Conservation (phyloP, 2,797 vertebrate genomes). For the Sternotherus odoratus region DNA sequence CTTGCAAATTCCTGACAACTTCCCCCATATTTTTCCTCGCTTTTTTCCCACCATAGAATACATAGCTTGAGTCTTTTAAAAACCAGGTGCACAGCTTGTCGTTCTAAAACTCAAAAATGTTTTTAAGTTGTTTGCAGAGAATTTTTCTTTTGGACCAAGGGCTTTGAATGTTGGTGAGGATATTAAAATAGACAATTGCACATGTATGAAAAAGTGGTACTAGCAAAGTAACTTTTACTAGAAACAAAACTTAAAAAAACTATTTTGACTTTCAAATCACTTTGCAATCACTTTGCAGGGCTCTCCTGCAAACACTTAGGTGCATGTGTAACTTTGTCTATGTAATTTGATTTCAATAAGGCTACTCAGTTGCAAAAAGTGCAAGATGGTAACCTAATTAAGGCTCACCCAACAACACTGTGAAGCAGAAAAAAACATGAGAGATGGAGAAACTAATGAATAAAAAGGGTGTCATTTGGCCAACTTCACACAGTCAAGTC, state of each 20-base stretch:
- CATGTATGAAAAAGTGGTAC: background rate
- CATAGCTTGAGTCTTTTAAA: background rate
- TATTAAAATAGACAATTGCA: accelerated
- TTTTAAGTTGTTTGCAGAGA: background rate
- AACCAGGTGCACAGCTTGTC: background rate
- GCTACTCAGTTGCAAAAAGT: background rate
- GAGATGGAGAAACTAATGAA: background rate
- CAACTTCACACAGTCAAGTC: background rate
- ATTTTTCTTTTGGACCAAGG: background rate
- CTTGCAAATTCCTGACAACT: background rate
- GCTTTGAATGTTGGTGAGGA: background rate
- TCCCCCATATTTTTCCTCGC: background rate
- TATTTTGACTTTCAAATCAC: background rate
- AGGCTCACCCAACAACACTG: accelerated
- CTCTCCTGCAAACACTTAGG: background rate
- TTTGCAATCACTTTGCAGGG: accelerated
- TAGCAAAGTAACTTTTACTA: background rate
- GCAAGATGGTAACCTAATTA: accelerated
- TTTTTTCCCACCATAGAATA: accelerated
- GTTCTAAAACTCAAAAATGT: background rate
- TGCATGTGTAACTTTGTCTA: accelerated
- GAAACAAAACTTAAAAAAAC: background rate
- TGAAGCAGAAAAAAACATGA: accelerated
- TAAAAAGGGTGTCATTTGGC: background rate
- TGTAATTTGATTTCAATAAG: background rate